Percentiles rank a stretch among this genome's conserved stretches.
Evolutionary conservation across 1,140 invertebrate species (phyloP).

Genomic region (Brachionus asplanchnoidis): DNA sequence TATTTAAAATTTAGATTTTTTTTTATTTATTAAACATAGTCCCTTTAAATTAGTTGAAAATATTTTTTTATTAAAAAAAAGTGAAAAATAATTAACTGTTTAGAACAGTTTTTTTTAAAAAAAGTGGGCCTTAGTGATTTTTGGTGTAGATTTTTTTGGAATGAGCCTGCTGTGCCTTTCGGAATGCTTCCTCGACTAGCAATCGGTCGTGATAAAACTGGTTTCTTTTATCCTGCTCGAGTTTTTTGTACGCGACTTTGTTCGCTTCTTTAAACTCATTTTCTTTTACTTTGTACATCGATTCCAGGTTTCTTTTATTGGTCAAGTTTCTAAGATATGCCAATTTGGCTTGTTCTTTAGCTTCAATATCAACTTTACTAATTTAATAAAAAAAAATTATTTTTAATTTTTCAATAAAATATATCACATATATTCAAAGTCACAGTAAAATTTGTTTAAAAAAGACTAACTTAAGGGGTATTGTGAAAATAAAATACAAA

Average conservation of each 20-base stretch:
- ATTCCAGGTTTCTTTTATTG: background rate
- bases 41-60: too few species aligned
- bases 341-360: conserved; percentile 24
- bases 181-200: background rate
- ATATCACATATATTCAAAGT: too few species aligned
- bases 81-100: background rate
- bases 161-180: background rate
- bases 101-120: background rate
- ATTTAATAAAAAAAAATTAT: background rate
- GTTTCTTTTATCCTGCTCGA: conserved; percentile 6
- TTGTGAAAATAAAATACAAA: too few species aligned
- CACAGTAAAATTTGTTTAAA: too few species aligned
- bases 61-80: background rate
- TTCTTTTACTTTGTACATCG: background rate
- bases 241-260: conserved; percentile 17
- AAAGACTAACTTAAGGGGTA: too few species aligned
- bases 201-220: conserved; percentile 8
- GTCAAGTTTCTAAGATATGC: background rate
- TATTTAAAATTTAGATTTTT: background rate
- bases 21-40: background rate
- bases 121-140: background rate
- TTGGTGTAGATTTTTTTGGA: background rate
- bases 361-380: conserved; percentile 31
- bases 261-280: conserved; percentile 34
- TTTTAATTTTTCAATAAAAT: too few species aligned